Base-by-base conservation (phyloP, 2,888 invertebrate species). In the Agriotes lineatus region DNA sequence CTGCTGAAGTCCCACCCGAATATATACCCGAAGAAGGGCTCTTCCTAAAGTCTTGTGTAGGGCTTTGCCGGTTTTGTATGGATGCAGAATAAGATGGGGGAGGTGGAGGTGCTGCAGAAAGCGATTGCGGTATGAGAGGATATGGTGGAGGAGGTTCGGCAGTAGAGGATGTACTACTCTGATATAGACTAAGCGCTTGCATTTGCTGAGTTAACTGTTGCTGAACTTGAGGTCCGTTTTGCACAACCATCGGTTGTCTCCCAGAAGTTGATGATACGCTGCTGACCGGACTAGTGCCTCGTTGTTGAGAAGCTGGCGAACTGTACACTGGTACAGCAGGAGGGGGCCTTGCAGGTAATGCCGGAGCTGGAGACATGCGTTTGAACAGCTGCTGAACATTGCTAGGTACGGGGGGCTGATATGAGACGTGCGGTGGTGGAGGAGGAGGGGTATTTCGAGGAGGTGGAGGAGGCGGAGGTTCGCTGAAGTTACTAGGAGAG, bases 191-290 rank as follows among this genome's bases (percentile, higher is more conserved):
- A 70, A 96, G 86, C 19, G 94, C 94, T 84, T 96, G 96, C 85
- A 96, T 93, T 83, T 96, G 95, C 83, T 96, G 96, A 61, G 91
- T 88, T 59, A 96, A 86, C 83, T 96, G 95, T 78, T 96, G 95
- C 81, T 95, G 95, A 57, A 90, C 93, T 80, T 81, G 92, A 12
- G 92, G 92, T 9, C 91, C 92, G 81, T 93, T 93, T 83, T 93
- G 93, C 59, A 93, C 93, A 72, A 94, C 90, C 91, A 93, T 93
- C 66, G 92, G 94, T 79, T 90, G 91, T 33, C 91, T 86, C 44
- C 89, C 89, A 44, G 77, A 77, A 2, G 77, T 74, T 1, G 81
- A 79, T 1, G 79, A 77, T 9, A 79, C 76, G 45, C 81, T 81
- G 69, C 78, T 88, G 61, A 91, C 94, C 65, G 93, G 96, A 85